These are phyloP conservation scores for Tretioscincus oriximinensis DNA, from an alignment of 2,113 vertebrate species.

Conservation along the genomic window DNA sequence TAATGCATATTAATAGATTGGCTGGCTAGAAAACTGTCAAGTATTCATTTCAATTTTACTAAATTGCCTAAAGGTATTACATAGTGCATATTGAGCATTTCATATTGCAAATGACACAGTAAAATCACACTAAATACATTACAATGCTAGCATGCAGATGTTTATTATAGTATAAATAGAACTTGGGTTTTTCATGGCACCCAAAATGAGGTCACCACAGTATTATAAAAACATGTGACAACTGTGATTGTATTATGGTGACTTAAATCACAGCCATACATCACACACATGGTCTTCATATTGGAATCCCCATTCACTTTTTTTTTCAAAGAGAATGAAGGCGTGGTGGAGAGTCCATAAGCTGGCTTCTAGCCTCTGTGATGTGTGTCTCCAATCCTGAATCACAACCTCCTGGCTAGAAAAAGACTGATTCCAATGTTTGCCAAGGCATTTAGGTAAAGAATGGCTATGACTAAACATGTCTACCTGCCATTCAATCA, in stretches of 20 bases:
- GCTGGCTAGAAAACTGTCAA: neutral
- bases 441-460: neutral
- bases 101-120: neutral
- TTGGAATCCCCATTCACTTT: neutral
- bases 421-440: neutral
- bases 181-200: neutral
- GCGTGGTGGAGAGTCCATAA: neutral
- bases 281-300: neutral
- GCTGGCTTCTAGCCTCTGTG: neutral
- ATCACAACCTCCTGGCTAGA: neutral
- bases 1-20: neutral
- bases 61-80: neutral
- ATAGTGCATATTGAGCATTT: neutral
- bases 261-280: too few relatives aligned
- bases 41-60: neutral
- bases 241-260: neutral
- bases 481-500: neutral
- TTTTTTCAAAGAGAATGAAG: neutral
- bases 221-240: neutral
- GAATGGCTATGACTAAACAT: neutral
- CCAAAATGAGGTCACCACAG: neutral
- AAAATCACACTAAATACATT: neutral
- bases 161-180: neutral
- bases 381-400: neutral
- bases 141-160: neutral